Evolutionary conservation across 2,113 vertebrate species (phyloP).

Genomic region (Phalacrocorax carbo): DNA sequence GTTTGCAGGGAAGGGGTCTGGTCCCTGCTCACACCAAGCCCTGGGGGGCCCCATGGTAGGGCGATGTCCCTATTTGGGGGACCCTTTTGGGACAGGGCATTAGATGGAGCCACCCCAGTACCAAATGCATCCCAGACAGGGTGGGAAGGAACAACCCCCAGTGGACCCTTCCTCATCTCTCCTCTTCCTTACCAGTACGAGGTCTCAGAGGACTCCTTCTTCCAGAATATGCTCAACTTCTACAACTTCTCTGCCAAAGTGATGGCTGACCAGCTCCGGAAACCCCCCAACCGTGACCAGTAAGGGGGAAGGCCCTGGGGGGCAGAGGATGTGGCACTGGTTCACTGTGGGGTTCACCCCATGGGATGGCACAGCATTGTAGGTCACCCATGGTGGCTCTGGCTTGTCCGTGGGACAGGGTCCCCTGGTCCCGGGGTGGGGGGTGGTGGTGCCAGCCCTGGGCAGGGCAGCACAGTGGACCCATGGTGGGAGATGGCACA

Average conservation of each 20-base stretch:
- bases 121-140: background rate
- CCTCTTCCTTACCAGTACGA: slow-evolving; percentile 82
- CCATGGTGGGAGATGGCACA: background rate
- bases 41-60: background rate
- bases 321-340: background rate
- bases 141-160: background rate
- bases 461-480: background rate
- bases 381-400: background rate
- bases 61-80: accelerated
- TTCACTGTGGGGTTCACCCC: background rate
- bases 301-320: slow-evolving; percentile 57
- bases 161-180: background rate
- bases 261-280: slow-evolving; percentile 97
- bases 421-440: background rate
- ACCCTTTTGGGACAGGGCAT: accelerated
- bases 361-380: background rate
- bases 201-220: slow-evolving; percentile 95
- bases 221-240: slow-evolving; percentile 98
- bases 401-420: background rate
- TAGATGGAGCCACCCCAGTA: background rate
- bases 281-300: slow-evolving; percentile 95
- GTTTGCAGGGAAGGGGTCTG: background rate
- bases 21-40: background rate
- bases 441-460: background rate
- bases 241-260: slow-evolving; percentile 97